phyloP scores from a whole-genome alignment of 2,113 vertebrate genomes.

The Apodemus speciosus region DNA sequence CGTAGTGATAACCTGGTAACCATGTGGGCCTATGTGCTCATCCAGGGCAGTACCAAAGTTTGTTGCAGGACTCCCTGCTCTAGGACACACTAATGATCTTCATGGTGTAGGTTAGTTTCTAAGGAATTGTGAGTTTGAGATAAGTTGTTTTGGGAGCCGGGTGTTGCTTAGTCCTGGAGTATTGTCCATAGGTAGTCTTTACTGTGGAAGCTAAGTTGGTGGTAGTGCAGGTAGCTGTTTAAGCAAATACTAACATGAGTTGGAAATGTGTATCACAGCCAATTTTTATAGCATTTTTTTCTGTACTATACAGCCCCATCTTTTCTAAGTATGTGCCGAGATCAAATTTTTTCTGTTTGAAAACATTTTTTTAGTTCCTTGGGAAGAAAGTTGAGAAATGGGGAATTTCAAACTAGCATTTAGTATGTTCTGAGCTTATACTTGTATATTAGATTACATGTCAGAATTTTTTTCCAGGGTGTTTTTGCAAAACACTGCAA shows the following conservation, averaged over 20 bases:
- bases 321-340: background rate
- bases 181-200: background rate
- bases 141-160: conserved; percentile 38
- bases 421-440: conserved; percentile 40
- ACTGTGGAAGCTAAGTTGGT: conserved; percentile 15
- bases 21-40: background rate
- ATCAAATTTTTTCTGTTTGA: background rate
- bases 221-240: background rate
- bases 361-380: conserved; percentile 45
- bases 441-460: conserved; percentile 24
- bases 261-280: background rate
- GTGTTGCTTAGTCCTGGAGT: conserved; percentile 24
- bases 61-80: background rate
- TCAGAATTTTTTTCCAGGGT: background rate
- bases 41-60: background rate
- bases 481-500: background rate
- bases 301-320: background rate
- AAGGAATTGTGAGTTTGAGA: conserved; percentile 20
- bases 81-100: background rate
- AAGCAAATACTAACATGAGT: background rate
- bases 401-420: conserved; percentile 49
- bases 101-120: background rate
- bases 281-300: background rate
- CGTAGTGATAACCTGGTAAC: background rate
- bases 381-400: conserved; percentile 56